Conservation (phyloP, 2,888 invertebrate genomes). For the Sminthurinus aureus region DNA sequence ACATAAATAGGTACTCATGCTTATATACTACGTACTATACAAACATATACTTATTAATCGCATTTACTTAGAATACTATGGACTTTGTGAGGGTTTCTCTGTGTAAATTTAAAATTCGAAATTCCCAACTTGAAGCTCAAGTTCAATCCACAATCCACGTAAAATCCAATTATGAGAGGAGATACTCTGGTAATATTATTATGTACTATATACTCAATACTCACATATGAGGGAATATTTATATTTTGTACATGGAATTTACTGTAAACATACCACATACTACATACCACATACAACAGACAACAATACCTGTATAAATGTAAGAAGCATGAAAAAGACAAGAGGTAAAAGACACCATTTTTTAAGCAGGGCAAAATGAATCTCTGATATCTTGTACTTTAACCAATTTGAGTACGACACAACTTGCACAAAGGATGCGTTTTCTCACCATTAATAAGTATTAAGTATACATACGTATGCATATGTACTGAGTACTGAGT, state of each 20-base stretch:
- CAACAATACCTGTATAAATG: not conserved
- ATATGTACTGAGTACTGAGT: not conserved
- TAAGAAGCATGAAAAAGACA: not conserved
- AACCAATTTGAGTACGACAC: not conserved
- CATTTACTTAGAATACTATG: not conserved
- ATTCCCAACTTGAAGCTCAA: too few species aligned
- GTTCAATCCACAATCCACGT: not conserved
- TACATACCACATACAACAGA: not conserved
- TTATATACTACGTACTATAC: not conserved
- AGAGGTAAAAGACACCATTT: too few species aligned
- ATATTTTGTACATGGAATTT: not conserved
- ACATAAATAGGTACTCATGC: not conserved
- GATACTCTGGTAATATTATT: too few species aligned
- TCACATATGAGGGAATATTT: not conserved
- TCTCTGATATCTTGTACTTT: too few species aligned
- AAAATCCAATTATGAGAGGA: not conserved
- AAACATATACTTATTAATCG: not conserved
- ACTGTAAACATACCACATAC: not conserved
- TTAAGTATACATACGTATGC: not conserved
- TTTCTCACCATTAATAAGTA: constrained; percentile 5
- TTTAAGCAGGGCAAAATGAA: constrained; percentile 4
- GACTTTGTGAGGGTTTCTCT: not conserved
- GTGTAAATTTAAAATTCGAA: too few species aligned
- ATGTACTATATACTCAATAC: not conserved
- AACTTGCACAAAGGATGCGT: constrained; percentile 12